Base-by-base conservation (phyloP, 2,888 invertebrate genomes). In the Hemaris fuciformis region DNA sequence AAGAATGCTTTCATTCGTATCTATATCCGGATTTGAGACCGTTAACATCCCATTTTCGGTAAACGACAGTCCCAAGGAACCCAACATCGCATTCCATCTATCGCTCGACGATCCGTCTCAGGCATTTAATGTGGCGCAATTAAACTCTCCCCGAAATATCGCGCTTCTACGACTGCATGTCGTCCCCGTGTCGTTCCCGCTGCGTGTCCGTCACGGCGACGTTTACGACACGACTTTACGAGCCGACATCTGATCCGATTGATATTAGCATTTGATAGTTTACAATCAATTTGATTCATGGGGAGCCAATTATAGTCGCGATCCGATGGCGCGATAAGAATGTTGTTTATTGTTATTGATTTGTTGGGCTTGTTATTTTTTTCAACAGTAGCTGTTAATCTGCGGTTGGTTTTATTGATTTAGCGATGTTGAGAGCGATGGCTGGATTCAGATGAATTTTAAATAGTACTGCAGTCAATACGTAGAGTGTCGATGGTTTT, bases 101-200 rank as follows among this genome's bases (percentile, higher is more conserved):
- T 89, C 87, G 84, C 77, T 87, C 84, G 83, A 71, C 85, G 80
- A 85, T 84, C 79, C 84, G 84, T 88, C 83, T 81, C 81, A 79
- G 83, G 83, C 85, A 84, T 86, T 88, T 89, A 88, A 61, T 45
- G 34, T 57, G 61, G 23, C 22, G 57, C 57, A 89, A 91, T 92
- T 91, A 90, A 90, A 87, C 78, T 79, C 83, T 81, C 83, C 72
- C 74, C 76, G 81, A 90, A 89, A 90, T 90, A 90, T 89, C 84
- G 83, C 79, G 79, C 79, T 84, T 87, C 91, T 89, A 89, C 89
- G 88, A 86, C 77, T 87, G 86, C 87, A 83, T 80, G 84, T 81
- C 81, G 80, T 83, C 82, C 83, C 82, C 84, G 84, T 87, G 88
- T 89, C 89, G 86, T 88, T 88, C 88, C 15, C 53, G 53, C 27